Base-by-base conservation (phyloP, 2,113 vertebrate species). In the Danio rerio region DNA sequence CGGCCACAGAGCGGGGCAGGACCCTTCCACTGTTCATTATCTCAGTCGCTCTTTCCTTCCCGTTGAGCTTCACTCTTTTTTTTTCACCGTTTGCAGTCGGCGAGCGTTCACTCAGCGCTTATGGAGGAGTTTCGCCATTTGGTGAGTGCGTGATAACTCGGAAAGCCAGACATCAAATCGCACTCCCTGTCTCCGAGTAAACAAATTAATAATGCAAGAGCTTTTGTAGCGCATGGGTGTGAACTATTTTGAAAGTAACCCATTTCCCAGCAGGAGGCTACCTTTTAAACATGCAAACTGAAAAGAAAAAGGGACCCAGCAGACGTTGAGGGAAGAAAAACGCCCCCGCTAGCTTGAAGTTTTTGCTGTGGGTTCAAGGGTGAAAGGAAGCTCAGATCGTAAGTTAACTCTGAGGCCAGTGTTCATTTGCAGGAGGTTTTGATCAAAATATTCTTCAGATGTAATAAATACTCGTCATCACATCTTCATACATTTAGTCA, bases 121-220 rank as follows among this genome's bases (percentile, higher is more conserved):
- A 31, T 74, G 16, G 53, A 15, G 43, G 42, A 76, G 42, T 40
- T 62, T 62, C 13, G 42, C 40, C 40, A 43, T 74, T 62, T 78
- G 59, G 62, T n/a, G 49, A 76, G 15, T 58, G 62, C n/a, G 21
- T 55, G 52, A 47, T 55, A 16, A 83, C 73, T 78, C 45, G 56
- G 43, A 31, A 47, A 80, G 56, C 7, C 78, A 63, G 65, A 77
- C 83, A 76, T 84, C 70, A 81, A 69, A 83, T 84, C 31, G 52
- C 61, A 68, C 68, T 78, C 63, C 43, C 50, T 42, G 11, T 87
- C 76, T 83, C 56, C 31, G 80, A 82, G 86, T 87, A 87, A 84
- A 87, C 83, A 87, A 82, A 83, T 87, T 87, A 87, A 84, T 87
- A 87, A 87, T 87, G 83, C 83, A 84, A 63, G 49, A 83, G 83